phyloP scores from a whole-genome alignment of 2,797 vertebrate species.

The Scyliorhinus canicula region DNA sequence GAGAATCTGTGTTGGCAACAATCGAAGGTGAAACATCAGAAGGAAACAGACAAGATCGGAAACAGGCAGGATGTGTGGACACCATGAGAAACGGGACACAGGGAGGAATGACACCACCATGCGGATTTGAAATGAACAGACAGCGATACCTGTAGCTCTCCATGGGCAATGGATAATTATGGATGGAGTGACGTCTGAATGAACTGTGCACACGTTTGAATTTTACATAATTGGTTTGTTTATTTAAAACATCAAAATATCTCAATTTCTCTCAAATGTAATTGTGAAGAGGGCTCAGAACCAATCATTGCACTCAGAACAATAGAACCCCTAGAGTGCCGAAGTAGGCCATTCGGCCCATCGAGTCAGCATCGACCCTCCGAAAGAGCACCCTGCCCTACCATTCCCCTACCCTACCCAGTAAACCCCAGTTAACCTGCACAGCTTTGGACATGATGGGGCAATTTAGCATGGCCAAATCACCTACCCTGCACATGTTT shows the following conservation, averaged over 20 bases:
- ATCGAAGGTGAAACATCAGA: background rate
- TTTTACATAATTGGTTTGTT: background rate
- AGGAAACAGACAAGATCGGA: background rate
- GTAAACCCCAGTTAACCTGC: too few species aligned
- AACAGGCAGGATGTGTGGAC: background rate
- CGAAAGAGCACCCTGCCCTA: too few species aligned
- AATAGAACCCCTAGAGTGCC: too few species aligned
- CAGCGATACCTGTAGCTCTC: too few species aligned
- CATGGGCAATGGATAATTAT: background rate
- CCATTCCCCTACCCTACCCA: too few species aligned
- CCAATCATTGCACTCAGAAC: background rate
- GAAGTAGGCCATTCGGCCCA: too few species aligned
- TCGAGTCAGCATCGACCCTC: too few species aligned
- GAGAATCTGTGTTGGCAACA: background rate
- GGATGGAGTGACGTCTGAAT: background rate
- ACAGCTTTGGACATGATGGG: too few species aligned
- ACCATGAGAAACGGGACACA: background rate
- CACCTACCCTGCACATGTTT: too few species aligned
- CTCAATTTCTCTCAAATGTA: background rate
- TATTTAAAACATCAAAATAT: background rate
- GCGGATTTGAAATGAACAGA: background rate
- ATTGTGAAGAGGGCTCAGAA: background rate
- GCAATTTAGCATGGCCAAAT: too few species aligned
- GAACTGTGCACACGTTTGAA: background rate
- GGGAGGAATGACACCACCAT: background rate